Conservation (phyloP, 2,888 invertebrate species). For the Drosophila kambysellisi region DNA sequence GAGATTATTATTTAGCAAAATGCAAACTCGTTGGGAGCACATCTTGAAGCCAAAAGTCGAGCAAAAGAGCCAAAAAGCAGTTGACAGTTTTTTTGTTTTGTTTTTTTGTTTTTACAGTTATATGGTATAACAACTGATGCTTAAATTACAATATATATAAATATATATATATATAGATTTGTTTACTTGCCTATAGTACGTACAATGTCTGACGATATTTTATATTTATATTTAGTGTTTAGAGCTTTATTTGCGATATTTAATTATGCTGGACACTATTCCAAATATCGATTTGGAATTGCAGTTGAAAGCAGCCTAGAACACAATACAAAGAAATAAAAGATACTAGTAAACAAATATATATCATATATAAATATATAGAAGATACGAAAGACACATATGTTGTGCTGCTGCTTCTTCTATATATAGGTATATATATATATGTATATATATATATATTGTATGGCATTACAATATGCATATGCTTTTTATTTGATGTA, state of each 20-base stretch:
- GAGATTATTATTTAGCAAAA: slow-evolving; percentile 46
- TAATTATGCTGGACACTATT: slow-evolving; percentile 7
- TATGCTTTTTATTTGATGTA: slow-evolving; percentile 13
- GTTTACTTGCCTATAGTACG: slow-evolving; percentile 18
- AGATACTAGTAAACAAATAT: neutral
- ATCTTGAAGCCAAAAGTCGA: slow-evolving; percentile 48
- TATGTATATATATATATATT: slow-evolving; percentile 16
- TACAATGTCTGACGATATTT: slow-evolving; percentile 18
- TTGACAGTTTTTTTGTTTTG: slow-evolving; percentile 10
- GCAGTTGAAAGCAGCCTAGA: slow-evolving; percentile 24
- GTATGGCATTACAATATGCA: slow-evolving; percentile 40
- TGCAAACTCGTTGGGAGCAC: slow-evolving; percentile 62
- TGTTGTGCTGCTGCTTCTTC: slow-evolving; percentile 6
- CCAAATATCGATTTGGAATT: slow-evolving; percentile 12
- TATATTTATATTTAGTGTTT: neutral
- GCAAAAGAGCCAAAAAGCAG: slow-evolving; percentile 43
- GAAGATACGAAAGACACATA: neutral
- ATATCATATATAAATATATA: neutral
- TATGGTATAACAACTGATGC: slow-evolving; percentile 25
- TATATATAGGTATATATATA: neutral
- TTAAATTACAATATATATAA: slow-evolving; percentile 28
- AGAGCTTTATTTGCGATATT: neutral
- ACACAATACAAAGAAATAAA: slow-evolving; percentile 15
- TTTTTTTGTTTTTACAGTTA: slow-evolving; percentile 7
- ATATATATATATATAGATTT: too few relatives aligned